These are phyloP conservation scores for Coecobrya sp. DNA, from an alignment of 2,888 invertebrate species.

Conservation along the genomic window DNA sequence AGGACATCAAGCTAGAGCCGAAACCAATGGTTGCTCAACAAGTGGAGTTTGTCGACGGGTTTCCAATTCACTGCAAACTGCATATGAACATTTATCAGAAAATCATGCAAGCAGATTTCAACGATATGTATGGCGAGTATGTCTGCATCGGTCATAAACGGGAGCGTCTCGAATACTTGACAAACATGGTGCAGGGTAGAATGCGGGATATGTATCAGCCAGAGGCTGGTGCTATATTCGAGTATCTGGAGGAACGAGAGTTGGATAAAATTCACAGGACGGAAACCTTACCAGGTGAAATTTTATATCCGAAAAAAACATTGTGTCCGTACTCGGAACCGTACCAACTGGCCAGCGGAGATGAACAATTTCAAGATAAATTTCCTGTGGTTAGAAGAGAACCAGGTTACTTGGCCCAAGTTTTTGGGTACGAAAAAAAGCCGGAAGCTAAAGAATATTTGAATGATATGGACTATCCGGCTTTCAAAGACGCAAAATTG, in stretches of 20 bases:
- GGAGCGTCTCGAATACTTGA: constrained; percentile 81
- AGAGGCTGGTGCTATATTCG: constrained; percentile 80
- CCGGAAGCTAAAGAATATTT: constrained; percentile 45
- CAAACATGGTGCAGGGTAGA: constrained; percentile 79
- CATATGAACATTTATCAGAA: constrained; percentile 84
- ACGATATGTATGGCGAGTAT: constrained; percentile 84
- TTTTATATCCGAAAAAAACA: constrained; percentile 63
- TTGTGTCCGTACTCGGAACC: constrained; percentile 62
- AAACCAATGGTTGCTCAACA: constrained; percentile 79
- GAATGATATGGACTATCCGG: constrained; percentile 79
- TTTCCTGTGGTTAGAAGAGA: constrained; percentile 79
- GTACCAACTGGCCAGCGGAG: constrained; percentile 38
- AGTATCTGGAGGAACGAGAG: constrained; percentile 65
- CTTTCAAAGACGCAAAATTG: constrained; percentile 40
- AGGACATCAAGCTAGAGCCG: constrained; percentile 68
- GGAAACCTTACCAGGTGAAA: constrained; percentile 60
- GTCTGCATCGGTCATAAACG: constrained; percentile 78
- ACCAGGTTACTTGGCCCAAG: constrained; percentile 76
- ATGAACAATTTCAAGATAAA: constrained; percentile 80
- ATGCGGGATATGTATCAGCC: constrained; percentile 81
- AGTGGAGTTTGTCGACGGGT: constrained; percentile 82
- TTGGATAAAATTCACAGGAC: constrained; percentile 65
- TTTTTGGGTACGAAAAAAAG: constrained; percentile 83
- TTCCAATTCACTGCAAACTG: constrained; percentile 82
- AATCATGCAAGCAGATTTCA: constrained; percentile 82